These are phyloP conservation scores for Eupeodes luniger DNA, from an alignment of 2,888 invertebrate genomes.

Conservation along the genomic window DNA sequence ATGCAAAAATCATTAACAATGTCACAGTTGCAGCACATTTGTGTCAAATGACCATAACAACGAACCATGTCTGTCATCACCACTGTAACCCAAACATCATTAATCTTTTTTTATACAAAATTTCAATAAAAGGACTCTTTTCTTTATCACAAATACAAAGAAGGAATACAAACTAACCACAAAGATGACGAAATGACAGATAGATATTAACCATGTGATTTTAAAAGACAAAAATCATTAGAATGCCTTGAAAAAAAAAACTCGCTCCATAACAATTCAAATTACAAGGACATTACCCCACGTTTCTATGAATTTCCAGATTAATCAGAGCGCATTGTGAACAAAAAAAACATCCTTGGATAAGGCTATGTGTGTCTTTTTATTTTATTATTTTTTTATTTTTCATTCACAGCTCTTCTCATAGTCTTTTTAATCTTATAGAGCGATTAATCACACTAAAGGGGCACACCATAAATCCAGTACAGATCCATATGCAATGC, in stretches of 20 bases:
- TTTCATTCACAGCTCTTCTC: slow-evolving; percentile 22
- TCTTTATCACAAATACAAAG: background rate
- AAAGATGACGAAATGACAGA: slow-evolving; percentile 29
- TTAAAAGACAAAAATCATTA: background rate
- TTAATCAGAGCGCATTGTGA: slow-evolving; percentile 64
- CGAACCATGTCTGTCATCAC: slow-evolving; percentile 62
- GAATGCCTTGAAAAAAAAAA: slow-evolving; percentile 24
- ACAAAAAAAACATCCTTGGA: background rate
- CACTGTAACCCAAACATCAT: slow-evolving; percentile 48
- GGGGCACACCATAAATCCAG: slow-evolving; percentile 41
- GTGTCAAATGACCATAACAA: slow-evolving; percentile 57
- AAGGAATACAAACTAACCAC: slow-evolving; percentile 39
- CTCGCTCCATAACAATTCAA: slow-evolving; percentile 45
- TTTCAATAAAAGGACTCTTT: slow-evolving; percentile 16
- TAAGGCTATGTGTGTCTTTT: slow-evolving; percentile 3
- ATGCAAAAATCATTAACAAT: slow-evolving; percentile 58
- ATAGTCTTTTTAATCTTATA: slow-evolving; percentile 42
- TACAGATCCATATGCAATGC: slow-evolving; percentile 9
- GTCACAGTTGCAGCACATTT: slow-evolving; percentile 40
- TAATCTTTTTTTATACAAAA: slow-evolving; percentile 50
- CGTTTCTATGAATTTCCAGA: slow-evolving; percentile 34
- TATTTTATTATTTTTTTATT: background rate
- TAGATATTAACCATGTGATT: background rate
- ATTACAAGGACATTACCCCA: slow-evolving; percentile 66
- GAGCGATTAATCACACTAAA: slow-evolving; percentile 70